Conservation (phyloP, 2,797 vertebrate species). For the Eidolon dupreanum region DNA sequence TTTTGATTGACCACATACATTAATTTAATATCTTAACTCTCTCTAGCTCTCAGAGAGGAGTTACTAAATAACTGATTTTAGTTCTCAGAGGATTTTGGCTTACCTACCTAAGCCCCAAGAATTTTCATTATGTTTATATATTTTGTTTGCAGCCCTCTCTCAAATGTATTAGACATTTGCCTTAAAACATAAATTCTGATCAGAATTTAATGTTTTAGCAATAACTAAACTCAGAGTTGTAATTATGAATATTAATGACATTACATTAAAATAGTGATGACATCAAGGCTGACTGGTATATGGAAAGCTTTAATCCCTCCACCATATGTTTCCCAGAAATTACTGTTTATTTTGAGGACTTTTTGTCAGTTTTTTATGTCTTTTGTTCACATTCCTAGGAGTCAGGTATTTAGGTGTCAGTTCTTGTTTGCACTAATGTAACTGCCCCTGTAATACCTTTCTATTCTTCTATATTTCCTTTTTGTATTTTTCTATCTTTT, state of each 20-base stretch:
- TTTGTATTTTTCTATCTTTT: constrained; percentile 55
- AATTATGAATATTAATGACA: neutral
- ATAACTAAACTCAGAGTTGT: neutral
- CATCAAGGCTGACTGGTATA: neutral
- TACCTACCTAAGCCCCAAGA: neutral
- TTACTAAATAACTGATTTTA: neutral
- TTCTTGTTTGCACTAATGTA: neutral
- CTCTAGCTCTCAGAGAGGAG: neutral
- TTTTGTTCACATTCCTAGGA: neutral
- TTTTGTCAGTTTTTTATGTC: neutral
- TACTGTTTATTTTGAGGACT: neutral
- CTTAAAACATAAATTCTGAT: neutral
- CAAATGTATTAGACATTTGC: constrained; percentile 5
- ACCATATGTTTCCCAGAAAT: neutral
- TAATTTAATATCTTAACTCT: neutral
- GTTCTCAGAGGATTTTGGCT: neutral
- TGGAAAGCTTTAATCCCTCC: neutral
- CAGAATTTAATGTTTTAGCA: constrained; percentile 7
- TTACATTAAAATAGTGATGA: neutral
- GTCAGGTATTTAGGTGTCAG: neutral
- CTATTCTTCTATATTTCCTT: constrained; percentile 41
- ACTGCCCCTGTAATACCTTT: neutral
- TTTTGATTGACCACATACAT: constrained; percentile 18
- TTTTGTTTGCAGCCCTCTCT: neutral
- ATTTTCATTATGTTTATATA: constrained; percentile 36